phyloP scores from a whole-genome alignment of 2,797 vertebrate genomes.

The Pseudopleuronectes americanus region DNA sequence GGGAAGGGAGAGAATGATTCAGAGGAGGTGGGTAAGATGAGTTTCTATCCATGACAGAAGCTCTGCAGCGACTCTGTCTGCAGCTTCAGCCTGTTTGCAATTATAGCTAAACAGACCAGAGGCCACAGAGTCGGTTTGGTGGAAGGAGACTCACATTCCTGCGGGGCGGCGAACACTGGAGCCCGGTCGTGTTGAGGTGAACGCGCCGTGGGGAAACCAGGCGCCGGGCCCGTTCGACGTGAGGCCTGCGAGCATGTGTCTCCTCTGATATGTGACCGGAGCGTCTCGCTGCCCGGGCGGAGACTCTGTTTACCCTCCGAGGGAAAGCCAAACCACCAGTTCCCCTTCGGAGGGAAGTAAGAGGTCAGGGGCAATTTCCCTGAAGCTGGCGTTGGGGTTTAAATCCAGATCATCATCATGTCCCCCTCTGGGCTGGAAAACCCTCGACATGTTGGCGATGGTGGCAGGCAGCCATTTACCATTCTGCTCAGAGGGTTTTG shows the following conservation, averaged over 20 bases:
- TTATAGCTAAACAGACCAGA: constrained; percentile 46
- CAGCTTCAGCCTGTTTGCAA: constrained; percentile 65
- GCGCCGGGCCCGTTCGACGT: neutral
- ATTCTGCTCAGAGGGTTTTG: too few relatives aligned
- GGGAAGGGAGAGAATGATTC: neutral
- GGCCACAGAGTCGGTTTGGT: constrained; percentile 28
- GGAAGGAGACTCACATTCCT: constrained; percentile 55
- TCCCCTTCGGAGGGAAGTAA: constrained; percentile 12
- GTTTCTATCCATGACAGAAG: constrained; percentile 17
- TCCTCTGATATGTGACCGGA: constrained; percentile 16
- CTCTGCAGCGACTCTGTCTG: constrained; percentile 13
- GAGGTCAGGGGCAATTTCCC: constrained; percentile 33
- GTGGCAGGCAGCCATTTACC: too few relatives aligned
- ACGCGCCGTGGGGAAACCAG: constrained; percentile 4
- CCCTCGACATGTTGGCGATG: too few relatives aligned
- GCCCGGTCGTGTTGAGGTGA: constrained; percentile 50
- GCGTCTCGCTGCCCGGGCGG: too few relatives aligned
- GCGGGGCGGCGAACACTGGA: constrained; percentile 19
- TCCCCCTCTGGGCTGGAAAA: neutral
- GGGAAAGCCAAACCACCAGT: constrained; percentile 29
- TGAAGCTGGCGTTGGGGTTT: neutral
- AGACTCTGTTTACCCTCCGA: constrained; percentile 30
- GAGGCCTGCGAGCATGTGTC: neutral
- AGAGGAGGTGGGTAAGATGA: neutral
- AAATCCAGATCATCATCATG: neutral